Percentiles rank a stretch among this genome's conserved stretches.
phyloP scores from a whole-genome alignment of 2,888 invertebrate genomes.

The Metellina segmentata region DNA sequence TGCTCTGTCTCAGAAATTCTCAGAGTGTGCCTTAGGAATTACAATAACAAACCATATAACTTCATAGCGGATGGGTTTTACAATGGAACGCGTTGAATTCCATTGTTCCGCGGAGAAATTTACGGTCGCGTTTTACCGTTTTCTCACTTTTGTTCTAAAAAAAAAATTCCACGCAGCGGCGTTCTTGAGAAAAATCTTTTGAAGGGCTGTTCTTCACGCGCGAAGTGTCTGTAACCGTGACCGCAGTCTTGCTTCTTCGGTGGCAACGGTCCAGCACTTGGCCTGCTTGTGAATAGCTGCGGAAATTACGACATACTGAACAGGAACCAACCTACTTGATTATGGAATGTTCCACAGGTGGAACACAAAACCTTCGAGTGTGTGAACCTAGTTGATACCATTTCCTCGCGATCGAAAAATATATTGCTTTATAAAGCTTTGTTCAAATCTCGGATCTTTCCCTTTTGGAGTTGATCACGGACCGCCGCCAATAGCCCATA shows the following conservation, averaged over 20 bases:
- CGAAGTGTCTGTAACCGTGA: slow-evolving; percentile 51
- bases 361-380: background rate
- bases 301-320: background rate
- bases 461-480: too few species aligned
- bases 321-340: background rate
- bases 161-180: slow-evolving; percentile 21
- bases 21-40: background rate
- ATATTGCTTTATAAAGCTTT: too few species aligned
- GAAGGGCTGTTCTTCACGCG: slow-evolving; percentile 18
- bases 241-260: slow-evolving; percentile 16
- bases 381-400: background rate
- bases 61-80: background rate
- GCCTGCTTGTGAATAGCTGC: background rate
- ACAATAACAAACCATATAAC: background rate
- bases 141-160: slow-evolving; percentile 61
- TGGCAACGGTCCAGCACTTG: background rate
- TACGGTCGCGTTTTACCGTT: slow-evolving; percentile 29
- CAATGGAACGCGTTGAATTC: slow-evolving; percentile 4
- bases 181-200: slow-evolving; percentile 48
- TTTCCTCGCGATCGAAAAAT: too few species aligned
- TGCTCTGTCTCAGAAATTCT: background rate
- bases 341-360: background rate
- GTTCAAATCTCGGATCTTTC: too few species aligned
- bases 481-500: too few species aligned
- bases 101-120: slow-evolving; percentile 42